Evolutionary conservation across 2,888 invertebrate genomes (phyloP).

Genomic region (Dyspetes luteomarginatus): DNA sequence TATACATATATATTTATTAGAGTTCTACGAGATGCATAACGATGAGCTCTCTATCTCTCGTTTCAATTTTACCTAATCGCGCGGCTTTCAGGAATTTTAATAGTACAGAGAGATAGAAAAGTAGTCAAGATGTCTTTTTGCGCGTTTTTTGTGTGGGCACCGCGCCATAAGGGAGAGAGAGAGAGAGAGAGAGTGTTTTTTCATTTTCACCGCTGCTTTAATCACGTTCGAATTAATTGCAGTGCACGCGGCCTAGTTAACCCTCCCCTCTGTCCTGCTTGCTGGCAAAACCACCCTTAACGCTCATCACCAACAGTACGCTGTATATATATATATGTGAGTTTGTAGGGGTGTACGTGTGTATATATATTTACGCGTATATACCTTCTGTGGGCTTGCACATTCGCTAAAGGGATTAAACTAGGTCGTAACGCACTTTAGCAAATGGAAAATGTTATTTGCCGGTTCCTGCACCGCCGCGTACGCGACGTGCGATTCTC

Average conservation of each 20-base stretch:
- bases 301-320: neutral
- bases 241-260: conserved; percentile 64
- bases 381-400: conserved; percentile 18
- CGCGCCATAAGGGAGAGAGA: neutral
- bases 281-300: neutral
- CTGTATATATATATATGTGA: conserved; percentile 5
- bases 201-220: conserved; percentile 63
- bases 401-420: conserved; percentile 61
- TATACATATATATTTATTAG: neutral
- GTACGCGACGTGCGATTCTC: conserved; percentile 11
- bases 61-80: conserved; percentile 19
- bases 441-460: conserved; percentile 66
- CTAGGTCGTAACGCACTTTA: conserved; percentile 66
- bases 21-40: neutral
- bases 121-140: neutral
- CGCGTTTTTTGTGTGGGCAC: neutral
- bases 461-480: conserved; percentile 51
- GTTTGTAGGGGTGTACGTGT: neutral
- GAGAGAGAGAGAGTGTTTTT: conserved; percentile 38
- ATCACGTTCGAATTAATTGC: conserved; percentile 66
- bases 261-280: conserved; percentile 15
- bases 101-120: neutral
- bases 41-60: neutral
- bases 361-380: neutral
- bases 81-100: conserved; percentile 32